These are phyloP conservation scores for Vireo altiloquus DNA, from an alignment of 2,113 vertebrate genomes.

Conservation along the genomic window DNA sequence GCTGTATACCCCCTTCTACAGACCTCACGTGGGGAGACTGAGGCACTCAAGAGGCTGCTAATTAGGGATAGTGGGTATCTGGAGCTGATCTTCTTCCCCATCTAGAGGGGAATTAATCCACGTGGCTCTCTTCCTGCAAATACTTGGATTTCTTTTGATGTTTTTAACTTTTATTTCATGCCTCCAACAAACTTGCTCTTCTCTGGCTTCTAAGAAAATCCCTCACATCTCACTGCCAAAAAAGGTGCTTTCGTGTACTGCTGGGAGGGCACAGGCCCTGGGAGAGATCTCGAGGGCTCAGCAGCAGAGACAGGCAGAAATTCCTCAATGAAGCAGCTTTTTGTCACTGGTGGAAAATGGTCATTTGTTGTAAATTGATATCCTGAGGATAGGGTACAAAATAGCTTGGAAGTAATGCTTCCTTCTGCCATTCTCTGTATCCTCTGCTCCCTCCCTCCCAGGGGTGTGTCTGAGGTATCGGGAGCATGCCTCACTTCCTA, in stretches of 20 bases:
- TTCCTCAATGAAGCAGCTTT: background rate
- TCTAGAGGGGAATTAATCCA: slow-evolving; percentile 52
- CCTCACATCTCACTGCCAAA: rapidly evolving
- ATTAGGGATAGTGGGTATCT: slow-evolving; percentile 51
- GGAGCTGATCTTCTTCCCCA: slow-evolving; percentile 50
- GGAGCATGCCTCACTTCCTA: background rate
- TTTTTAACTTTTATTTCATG: slow-evolving; percentile 17
- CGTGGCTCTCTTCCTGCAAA: background rate
- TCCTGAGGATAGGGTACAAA: background rate
- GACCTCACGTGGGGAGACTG: slow-evolving; percentile 27
- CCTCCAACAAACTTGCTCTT: background rate
- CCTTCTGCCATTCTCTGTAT: rapidly evolving
- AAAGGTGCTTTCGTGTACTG: background rate
- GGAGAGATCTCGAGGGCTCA: background rate
- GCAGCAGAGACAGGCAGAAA: background rate
- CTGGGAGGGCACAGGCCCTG: background rate
- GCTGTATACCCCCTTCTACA: slow-evolving; percentile 7
- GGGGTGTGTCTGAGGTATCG: rapidly evolving
- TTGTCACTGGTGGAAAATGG: background rate
- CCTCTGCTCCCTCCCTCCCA: background rate
- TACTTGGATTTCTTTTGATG: slow-evolving; percentile 59
- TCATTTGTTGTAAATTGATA: background rate
- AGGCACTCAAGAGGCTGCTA: slow-evolving; percentile 1
- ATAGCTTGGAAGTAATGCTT: background rate
- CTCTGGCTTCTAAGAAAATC: background rate